Evolutionary conservation across 2,113 vertebrate species (phyloP), one percentile per base, ranked within the genome.

Genomic region (Phrynocephalus versicolor): DNA sequence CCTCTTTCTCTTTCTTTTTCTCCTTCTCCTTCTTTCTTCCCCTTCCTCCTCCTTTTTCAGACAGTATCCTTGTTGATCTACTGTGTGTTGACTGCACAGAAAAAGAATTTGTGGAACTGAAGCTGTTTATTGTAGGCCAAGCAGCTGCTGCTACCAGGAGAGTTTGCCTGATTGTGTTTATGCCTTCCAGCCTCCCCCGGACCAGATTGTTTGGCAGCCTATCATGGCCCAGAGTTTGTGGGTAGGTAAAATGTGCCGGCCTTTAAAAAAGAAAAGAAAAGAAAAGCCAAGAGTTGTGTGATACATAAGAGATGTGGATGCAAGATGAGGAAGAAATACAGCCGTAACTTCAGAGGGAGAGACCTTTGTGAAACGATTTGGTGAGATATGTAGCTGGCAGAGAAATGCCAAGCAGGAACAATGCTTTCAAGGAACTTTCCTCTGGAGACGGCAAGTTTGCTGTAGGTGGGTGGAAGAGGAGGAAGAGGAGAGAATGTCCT

Each of bases 181-280:
- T 86, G 16, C 21, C 25, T 84, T 21, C 23, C 39, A 21, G 5
- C 51, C 64, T 25, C 33, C 58, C 65, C 30, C 35, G 79, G 82
- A 51, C n/a, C 6, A 0, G 5, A 74, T 58, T 71, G 35, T 57
- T 75, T 62, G 35, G 70, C 39, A 75, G 65, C 51, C 75, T 65
- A 30, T 35, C n/a, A 41, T 33, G n/a, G 81, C 83, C 75, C 57
- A 62, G 87, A 23, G n/a, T 33, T 39, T 88, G 9, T 21, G 60
- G 80, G 89, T 85, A 84, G 94, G 91, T 62, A 73, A 76, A 65
- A 41, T 76, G n/a, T 1, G 76, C 45, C 39, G 87, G 88, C n/a
- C 55, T 69, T 55, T 33, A 58, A 30, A 41, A 69, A 12, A 60
- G 23, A 57, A 41, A 12, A 60, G 23, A 57, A 41, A 39, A 35